Percentiles rank a stretch among this genome's conserved stretches.
Conservation (phyloP, 2,113 vertebrate genomes). For the Podarcis muralis region DNA sequence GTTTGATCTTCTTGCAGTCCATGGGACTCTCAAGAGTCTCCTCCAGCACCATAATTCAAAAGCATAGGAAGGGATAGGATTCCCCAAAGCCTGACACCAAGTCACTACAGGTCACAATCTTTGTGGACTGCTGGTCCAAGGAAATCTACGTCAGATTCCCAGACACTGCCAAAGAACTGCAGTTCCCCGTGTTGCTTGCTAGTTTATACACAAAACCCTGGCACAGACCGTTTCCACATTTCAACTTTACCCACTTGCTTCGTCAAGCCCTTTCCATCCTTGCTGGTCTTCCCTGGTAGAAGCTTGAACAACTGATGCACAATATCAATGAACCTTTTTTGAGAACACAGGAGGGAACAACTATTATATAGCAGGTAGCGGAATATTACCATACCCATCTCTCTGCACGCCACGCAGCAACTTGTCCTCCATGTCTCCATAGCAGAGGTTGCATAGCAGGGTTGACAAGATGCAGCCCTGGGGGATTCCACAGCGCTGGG, state of each 20-base stretch:
- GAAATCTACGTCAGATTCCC: too few relatives aligned
- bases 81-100: too few relatives aligned
- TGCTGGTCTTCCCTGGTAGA: not conserved
- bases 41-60: too few relatives aligned
- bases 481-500: slow-evolving; percentile 87
- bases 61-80: too few relatives aligned
- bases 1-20: too few relatives aligned
- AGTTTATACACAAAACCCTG: too few relatives aligned
- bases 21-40: too few relatives aligned
- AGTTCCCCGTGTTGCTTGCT: not conserved
- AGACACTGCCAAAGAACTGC: not conserved
- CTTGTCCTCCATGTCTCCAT: slow-evolving; percentile 91
- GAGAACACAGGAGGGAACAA: not conserved
- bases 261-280: not conserved
- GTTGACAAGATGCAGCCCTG: slow-evolving; percentile 91
- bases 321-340: not conserved
- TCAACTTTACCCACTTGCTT: not conserved
- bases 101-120: too few relatives aligned
- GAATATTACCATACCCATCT: slow-evolving; percentile 77
- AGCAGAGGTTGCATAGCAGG: slow-evolving; percentile 92
- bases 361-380: not conserved
- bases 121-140: too few relatives aligned
- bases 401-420: slow-evolving; percentile 74
- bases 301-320: not conserved
- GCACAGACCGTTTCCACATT: not conserved